Evolutionary conservation across 2,113 vertebrate species (phyloP), one percentile per base, ranked within the genome.

Genomic region (Ciconia stormi): DNA sequence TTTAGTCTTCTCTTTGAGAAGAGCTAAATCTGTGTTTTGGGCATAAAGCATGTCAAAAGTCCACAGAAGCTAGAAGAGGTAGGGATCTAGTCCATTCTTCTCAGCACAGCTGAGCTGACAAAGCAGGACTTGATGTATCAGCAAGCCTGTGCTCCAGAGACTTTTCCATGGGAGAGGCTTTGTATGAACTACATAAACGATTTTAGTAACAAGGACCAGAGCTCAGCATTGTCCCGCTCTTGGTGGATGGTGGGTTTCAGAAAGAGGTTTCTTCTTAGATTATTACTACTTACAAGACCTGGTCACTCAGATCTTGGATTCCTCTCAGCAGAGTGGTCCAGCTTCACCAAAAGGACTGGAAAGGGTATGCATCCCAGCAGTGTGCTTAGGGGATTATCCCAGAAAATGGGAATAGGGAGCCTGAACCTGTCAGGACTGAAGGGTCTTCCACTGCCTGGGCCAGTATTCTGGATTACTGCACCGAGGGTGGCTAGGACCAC

Each of bases 401-500:
- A 40, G 30, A 58, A 70, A 65, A 23, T 44, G 27, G 50, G 23
- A 85, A 10, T 6, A 38, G 21, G 7, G 34, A 80, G 5, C 36
- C 25, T 58, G 26, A 74, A 65, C 38, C 55, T 63, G 30, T 30
- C 40, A 34, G 76, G 8, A 46, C 17, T 47, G 55, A 63, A 36
- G 14, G 2, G 13, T 84, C 10, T 82, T 85, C 49, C 29, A 15
- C 38, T 36, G 15, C 40, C 55, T 53, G 16, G 16, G 38, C 16
- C 44, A 74, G 26, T 70, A 29, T 63, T 92, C 44, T 30, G 16
- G 21, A 53, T 38, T 42, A 70, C 16, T 59, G 67, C 59, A 34
- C 23, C 0, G 0, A 10, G 10, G 10, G 27, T 47, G 25, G 32
- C 55, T 61, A 32, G 42, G 49, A 63, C 18, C 6, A 1, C 42